Conservation (phyloP, 2,888 invertebrate species). For the Spicauda simplicius region DNA sequence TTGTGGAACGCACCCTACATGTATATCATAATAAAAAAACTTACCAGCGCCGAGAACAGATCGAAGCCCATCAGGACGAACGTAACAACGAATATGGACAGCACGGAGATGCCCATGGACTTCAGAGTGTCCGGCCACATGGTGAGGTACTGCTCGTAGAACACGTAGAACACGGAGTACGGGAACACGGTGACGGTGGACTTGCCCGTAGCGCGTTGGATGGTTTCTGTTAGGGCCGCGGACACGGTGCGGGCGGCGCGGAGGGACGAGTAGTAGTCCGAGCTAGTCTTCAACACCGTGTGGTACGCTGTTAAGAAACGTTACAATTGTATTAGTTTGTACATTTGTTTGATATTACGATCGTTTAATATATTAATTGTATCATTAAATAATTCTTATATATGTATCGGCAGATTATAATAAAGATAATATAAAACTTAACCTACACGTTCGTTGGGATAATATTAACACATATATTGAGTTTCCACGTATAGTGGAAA, state of each 20-base stretch:
- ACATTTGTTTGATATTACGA: no score
- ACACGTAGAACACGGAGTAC: constrained; percentile 98
- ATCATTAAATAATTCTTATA: no score
- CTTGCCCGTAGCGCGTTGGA: constrained; percentile 81
- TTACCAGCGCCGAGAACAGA: constrained; percentile 91
- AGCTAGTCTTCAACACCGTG: constrained; percentile 94
- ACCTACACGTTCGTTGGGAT: no score
- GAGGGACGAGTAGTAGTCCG: constrained; percentile 95
- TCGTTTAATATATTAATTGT: no score
- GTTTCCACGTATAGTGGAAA: no score
- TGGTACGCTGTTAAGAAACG: constrained; percentile 89
- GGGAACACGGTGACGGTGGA: constrained; percentile 90
- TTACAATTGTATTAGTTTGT: no score
- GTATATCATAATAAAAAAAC: constrained; percentile 40
- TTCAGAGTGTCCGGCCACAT: constrained; percentile 96
- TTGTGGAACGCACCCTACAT: no score
- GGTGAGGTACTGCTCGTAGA: constrained; percentile 99
- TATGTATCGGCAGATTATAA: no score
- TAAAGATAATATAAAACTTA: no score
- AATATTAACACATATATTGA: no score
- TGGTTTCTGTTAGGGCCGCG: constrained; percentile 91
- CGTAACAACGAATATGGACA: constrained; percentile 97
- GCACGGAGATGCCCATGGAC: constrained; percentile 94
- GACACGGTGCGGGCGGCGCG: constrained; percentile 92
- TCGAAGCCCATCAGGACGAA: constrained; percentile 97